Evolutionary conservation across 2,113 vertebrate genomes (phyloP).

Genomic region (Phyllostomus discolor): DNA sequence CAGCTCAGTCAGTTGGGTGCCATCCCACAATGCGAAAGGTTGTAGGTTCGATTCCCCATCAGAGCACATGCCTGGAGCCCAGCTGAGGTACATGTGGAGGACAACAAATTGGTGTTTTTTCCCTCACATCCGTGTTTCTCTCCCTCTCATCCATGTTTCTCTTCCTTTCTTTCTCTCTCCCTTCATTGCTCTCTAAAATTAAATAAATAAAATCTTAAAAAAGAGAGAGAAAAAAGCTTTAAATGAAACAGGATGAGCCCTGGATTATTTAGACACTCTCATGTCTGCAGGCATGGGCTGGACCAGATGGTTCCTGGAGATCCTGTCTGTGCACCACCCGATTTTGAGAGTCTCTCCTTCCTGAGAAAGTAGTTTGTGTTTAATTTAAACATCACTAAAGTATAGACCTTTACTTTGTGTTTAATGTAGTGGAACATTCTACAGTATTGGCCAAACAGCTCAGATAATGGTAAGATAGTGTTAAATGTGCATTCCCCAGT

Average conservation of each 20-base stretch:
- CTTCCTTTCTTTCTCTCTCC: too few relatives aligned
- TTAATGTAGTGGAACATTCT: neutral
- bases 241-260: constrained; percentile 14
- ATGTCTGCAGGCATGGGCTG: neutral
- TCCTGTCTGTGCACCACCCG: neutral
- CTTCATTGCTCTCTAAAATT: too few relatives aligned
- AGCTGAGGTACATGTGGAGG: too few relatives aligned
- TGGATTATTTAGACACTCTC: constrained; percentile 5
- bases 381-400: constrained; percentile 16
- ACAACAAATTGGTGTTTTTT: too few relatives aligned
- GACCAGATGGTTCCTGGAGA: neutral
- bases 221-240: neutral
- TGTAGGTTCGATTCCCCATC: too few relatives aligned
- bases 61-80: too few relatives aligned
- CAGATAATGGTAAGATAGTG: neutral
- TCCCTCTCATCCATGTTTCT: too few relatives aligned
- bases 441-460: neutral
- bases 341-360: constrained; percentile 24
- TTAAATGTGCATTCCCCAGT: neutral
- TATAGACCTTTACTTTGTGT: neutral
- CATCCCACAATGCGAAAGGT: too few relatives aligned
- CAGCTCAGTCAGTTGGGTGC: too few relatives aligned
- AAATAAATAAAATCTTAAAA: neutral
- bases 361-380: constrained; percentile 40
- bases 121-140: too few relatives aligned